These are phyloP conservation scores for Phlogophora meticulosa DNA, from an alignment of 2,888 invertebrate genomes.

Conservation along the genomic window DNA sequence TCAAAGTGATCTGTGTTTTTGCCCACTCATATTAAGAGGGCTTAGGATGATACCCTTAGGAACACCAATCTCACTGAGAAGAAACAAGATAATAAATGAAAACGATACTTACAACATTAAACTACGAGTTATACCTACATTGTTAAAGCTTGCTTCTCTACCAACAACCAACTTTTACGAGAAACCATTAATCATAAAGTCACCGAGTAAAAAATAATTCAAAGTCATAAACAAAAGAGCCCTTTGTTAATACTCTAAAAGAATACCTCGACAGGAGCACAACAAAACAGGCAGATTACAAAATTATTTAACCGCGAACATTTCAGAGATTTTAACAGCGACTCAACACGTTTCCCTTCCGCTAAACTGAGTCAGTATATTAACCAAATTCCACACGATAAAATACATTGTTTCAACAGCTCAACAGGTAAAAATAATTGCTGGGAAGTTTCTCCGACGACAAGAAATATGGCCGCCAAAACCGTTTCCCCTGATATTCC, in stretches of 20 bases:
- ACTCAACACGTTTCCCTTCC: conserved; percentile 72
- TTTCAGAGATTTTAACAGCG: conserved; percentile 64
- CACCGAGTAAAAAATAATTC: conserved; percentile 60
- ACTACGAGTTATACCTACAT: conserved; percentile 15
- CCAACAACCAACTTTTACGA: conserved; percentile 47
- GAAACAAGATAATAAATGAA: conserved; percentile 30
- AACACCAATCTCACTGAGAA: conserved; percentile 11
- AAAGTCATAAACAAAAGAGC: conserved; percentile 54
- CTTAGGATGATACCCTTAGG: conserved; percentile 6
- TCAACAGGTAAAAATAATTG: conserved; percentile 83
- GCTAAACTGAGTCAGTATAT: conserved; percentile 74
- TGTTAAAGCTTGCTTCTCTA: conserved; percentile 33
- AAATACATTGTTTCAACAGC: conserved; percentile 74
- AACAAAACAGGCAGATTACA: conserved; percentile 58
- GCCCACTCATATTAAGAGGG: conserved; percentile 23
- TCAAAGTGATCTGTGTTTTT: conserved; percentile 10
- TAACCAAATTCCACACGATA: conserved; percentile 76
- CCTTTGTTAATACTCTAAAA: conserved; percentile 47
- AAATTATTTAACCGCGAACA: conserved; percentile 65
- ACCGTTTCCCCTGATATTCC: conserved; percentile 66
- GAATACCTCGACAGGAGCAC: conserved; percentile 46
- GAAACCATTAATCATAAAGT: conserved; percentile 60
- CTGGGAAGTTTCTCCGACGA: conserved; percentile 67
- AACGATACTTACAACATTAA: conserved; percentile 34
- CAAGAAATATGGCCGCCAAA: conserved; percentile 68